Percentiles rank a stretch among this genome's conserved stretches.
Evolutionary conservation across 1,140 invertebrate genomes (phyloP).

Genomic region (Macrobrachium rosenbergii): DNA sequence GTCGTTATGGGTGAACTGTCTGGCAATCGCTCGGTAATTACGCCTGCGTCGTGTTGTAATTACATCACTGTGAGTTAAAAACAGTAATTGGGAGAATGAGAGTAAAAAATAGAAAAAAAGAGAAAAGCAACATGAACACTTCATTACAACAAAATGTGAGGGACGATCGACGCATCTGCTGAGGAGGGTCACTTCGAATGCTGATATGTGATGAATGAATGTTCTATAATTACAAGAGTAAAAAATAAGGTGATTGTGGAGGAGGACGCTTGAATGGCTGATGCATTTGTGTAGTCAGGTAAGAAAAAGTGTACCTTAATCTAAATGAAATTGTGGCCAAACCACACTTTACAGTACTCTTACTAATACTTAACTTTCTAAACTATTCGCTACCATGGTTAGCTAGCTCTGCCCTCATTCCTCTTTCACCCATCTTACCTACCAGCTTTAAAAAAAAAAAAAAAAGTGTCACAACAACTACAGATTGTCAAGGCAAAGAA

Average conservation of each 20-base stretch:
- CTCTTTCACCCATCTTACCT: too few relatives aligned
- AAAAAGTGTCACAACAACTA: background rate
- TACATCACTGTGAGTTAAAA: background rate
- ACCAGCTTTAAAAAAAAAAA: too few relatives aligned
- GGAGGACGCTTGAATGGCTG: too few relatives aligned
- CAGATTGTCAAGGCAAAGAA: background rate
- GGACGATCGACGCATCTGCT: background rate
- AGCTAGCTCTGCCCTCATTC: too few relatives aligned
- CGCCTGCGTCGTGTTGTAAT: background rate
- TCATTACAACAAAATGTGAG: slow-evolving; percentile 1
- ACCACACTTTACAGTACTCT: too few relatives aligned
- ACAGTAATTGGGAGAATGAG: background rate
- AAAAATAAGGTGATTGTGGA: background rate
- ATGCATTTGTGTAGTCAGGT: background rate
- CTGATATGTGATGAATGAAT: background rate
- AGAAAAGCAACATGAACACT: background rate
- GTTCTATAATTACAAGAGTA: background rate
- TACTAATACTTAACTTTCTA: too few relatives aligned
- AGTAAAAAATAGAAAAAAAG: background rate
- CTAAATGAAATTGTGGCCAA: too few relatives aligned
- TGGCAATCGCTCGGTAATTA: too few relatives aligned
- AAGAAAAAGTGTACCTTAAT: too few relatives aligned
- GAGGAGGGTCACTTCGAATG: background rate
- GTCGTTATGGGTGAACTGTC: too few relatives aligned
- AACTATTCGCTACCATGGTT: too few relatives aligned